Evolutionary conservation across 2,888 invertebrate genomes (phyloP).

Genomic region (Lasioglossum figueresi): DNA sequence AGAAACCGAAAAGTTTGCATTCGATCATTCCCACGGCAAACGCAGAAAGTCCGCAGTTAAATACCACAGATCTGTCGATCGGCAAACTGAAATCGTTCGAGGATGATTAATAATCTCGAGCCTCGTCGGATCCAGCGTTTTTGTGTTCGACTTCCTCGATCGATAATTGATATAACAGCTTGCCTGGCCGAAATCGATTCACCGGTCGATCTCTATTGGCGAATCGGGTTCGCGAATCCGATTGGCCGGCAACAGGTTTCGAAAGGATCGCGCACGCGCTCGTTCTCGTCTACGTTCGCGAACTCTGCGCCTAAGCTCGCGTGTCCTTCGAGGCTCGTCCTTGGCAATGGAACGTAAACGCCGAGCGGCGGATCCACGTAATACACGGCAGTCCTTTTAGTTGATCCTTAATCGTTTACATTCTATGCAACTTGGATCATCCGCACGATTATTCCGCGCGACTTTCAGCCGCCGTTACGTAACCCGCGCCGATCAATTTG

Average conservation of each 20-base stretch:
- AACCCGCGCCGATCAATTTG: conserved; percentile 32
- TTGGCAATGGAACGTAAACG: conserved; percentile 70
- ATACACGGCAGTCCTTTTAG: conserved; percentile 65
- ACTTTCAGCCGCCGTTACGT: conserved; percentile 40
- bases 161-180: background rate
- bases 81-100: background rate
- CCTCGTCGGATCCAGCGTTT: background rate
- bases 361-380: conserved; percentile 41
- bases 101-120: background rate
- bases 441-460: conserved; percentile 49
- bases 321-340: conserved; percentile 70
- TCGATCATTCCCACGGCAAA: too few species aligned
- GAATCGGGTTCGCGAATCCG: background rate
- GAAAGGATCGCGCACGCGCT: conserved; percentile 56
- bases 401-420: conserved; percentile 62
- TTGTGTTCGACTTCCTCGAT: background rate
- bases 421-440: conserved; percentile 64
- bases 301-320: background rate
- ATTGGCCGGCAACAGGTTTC: conserved; percentile 61
- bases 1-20: too few species aligned
- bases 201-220: background rate
- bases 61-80: background rate
- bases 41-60: too few species aligned
- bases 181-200: background rate
- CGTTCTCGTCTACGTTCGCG: conserved; percentile 19